These are phyloP conservation scores for Agrochola macilenta DNA, from an alignment of 2,888 invertebrate species.

Conservation along the genomic window DNA sequence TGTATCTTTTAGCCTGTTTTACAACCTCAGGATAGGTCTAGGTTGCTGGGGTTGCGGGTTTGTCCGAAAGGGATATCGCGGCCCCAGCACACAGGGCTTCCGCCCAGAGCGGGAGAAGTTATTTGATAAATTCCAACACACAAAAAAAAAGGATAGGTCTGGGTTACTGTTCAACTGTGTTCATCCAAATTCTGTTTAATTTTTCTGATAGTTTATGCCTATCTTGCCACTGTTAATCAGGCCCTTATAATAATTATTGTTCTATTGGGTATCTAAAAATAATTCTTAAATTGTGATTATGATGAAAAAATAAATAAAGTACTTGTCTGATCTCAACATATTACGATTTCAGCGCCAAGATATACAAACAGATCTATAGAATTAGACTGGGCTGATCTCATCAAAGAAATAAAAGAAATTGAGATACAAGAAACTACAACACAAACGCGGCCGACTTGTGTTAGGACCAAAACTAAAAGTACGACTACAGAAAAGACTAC, in stretches of 20 bases:
- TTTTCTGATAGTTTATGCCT: background rate
- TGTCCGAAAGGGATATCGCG: too few relatives aligned
- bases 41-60: too few relatives aligned
- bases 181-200: background rate
- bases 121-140: too few relatives aligned
- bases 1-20: background rate
- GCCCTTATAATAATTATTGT: background rate
- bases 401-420: slow-evolving; percentile 1
- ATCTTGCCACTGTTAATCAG: background rate
- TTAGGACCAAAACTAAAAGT: background rate
- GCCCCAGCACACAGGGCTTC: too few relatives aligned
- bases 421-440: background rate
- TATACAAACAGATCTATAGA: background rate
- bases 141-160: too few relatives aligned
- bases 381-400: slow-evolving; percentile 5
- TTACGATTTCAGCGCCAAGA: slow-evolving; percentile 44
- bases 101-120: too few relatives aligned
- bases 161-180: background rate
- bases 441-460: background rate
- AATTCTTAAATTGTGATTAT: background rate
- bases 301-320: too few relatives aligned
- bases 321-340: background rate
- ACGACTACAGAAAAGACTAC: background rate
- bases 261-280: background rate
- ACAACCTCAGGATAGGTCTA: too few relatives aligned